phyloP scores from a whole-genome alignment of 2,888 invertebrate genomes.

The Tipula unca region DNA sequence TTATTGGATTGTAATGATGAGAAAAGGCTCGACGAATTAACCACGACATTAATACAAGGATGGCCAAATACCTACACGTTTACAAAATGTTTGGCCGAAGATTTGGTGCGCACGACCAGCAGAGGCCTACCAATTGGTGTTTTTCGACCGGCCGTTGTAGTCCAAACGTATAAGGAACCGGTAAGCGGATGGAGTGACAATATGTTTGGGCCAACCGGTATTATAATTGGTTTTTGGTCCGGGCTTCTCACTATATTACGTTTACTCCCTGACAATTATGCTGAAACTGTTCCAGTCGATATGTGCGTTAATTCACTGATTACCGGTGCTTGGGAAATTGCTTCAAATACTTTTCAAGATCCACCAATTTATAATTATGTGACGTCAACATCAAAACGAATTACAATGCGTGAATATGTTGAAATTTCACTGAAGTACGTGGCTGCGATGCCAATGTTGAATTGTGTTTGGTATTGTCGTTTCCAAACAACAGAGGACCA shows the following conservation, averaged over 20 bases:
- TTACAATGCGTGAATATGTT: conserved; percentile 69
- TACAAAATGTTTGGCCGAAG: conserved; percentile 63
- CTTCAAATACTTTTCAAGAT: conserved; percentile 28
- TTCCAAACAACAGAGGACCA: conserved; percentile 36
- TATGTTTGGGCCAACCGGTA: conserved; percentile 49
- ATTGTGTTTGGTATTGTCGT: conserved; percentile 60
- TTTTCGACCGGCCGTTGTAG: conserved; percentile 60
- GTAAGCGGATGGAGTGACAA: conserved; percentile 61
- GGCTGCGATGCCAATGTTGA: conserved; percentile 48
- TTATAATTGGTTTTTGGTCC: conserved; percentile 45
- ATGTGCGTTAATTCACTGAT: conserved; percentile 41
- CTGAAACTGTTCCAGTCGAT: conserved; percentile 43
- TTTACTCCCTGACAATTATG: conserved; percentile 32
- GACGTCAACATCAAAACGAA: conserved; percentile 66
- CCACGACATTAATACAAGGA: conserved; percentile 35
- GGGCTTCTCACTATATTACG: conserved; percentile 47
- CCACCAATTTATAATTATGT: conserved; percentile 76
- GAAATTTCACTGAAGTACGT: conserved; percentile 46
- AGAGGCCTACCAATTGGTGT: conserved; percentile 53
- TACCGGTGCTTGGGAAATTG: conserved; percentile 41
- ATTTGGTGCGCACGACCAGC: conserved; percentile 47
- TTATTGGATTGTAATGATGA: conserved; percentile 34
- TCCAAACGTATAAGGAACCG: conserved; percentile 45
- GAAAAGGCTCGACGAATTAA: conserved; percentile 35
- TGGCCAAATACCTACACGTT: conserved; percentile 65